Conservation (phyloP, 2,797 vertebrate species). For the Mallotus villosus region DNA sequence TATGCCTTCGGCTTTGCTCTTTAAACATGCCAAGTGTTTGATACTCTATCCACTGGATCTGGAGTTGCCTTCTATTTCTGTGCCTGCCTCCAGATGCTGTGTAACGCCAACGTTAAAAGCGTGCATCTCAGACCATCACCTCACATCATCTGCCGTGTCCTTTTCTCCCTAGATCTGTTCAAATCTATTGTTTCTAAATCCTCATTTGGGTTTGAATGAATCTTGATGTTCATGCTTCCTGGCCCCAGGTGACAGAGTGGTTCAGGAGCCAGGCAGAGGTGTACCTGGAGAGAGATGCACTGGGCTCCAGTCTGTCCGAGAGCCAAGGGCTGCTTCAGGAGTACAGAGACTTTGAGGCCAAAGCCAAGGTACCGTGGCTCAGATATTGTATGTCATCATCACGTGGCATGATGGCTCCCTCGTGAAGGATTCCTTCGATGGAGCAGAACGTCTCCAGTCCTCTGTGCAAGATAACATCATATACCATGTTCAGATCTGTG, state of each 20-base stretch:
- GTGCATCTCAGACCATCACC: not conserved
- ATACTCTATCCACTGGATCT: not conserved
- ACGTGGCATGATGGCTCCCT: no score
- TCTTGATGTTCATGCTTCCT: not conserved
- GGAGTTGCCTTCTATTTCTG: not conserved
- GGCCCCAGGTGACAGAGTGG: constrained; percentile 75
- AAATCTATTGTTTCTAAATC: no score
- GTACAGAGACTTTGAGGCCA: constrained; percentile 71
- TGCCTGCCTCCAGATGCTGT: not conserved
- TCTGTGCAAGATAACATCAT: not conserved
- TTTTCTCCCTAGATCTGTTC: not conserved
- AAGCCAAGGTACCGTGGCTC: constrained; percentile 73
- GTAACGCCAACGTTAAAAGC: not conserved
- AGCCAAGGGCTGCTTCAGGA: constrained; percentile 77
- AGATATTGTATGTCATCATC: no score
- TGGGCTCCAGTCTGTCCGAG: constrained; percentile 80
- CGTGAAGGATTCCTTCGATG: no score
- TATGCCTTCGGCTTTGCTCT: not conserved
- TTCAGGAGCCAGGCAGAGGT: constrained; percentile 72
- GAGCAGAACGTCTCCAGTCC: no score
- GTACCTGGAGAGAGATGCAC: constrained; percentile 69
- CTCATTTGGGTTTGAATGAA: not conserved
- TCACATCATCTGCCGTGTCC: not conserved
- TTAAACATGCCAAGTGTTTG: not conserved
- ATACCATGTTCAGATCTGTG: not conserved